Percentiles rank a stretch among this genome's conserved stretches.
Evolutionary conservation across 2,113 vertebrate species (phyloP).

Genomic region (Phalacrocorax carbo): DNA sequence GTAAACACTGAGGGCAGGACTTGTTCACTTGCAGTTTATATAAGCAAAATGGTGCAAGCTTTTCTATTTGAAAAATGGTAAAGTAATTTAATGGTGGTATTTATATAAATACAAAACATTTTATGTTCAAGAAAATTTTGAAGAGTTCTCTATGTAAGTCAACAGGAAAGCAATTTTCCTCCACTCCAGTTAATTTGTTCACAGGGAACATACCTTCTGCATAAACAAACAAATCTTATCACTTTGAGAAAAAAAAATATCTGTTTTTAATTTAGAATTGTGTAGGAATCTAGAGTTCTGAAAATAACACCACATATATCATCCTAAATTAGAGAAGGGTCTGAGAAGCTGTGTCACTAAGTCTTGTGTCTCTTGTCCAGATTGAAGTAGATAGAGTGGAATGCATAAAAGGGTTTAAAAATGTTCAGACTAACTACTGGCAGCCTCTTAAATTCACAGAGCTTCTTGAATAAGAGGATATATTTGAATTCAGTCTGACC

Average conservation of each 20-base stretch:
- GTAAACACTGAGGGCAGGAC: neutral
- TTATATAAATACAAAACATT: neutral
- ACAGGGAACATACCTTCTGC: neutral
- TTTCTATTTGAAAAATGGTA: neutral
- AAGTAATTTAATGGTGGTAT: neutral
- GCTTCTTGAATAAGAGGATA: neutral
- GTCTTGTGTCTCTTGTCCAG: neutral
- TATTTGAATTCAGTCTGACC: neutral
- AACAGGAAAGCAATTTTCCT: constrained; percentile 31
- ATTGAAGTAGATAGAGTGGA: neutral
- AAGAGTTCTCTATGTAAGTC: neutral
- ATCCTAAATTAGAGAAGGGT: neutral
- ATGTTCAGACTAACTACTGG: neutral
- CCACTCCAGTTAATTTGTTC: neutral
- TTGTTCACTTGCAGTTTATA: neutral
- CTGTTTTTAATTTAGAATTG: neutral
- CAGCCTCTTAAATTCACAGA: neutral
- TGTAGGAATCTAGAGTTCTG: neutral
- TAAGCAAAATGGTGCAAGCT: neutral
- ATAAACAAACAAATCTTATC: constrained; percentile 1
- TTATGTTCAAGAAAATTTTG: neutral
- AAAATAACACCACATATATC: neutral
- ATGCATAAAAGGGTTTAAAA: neutral
- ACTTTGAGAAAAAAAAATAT: neutral
- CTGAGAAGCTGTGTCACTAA: neutral